Evolutionary conservation across 2,797 vertebrate species (phyloP), one percentile per base, ranked within the genome.

Genomic region (Takifugu ocellatus): DNA sequence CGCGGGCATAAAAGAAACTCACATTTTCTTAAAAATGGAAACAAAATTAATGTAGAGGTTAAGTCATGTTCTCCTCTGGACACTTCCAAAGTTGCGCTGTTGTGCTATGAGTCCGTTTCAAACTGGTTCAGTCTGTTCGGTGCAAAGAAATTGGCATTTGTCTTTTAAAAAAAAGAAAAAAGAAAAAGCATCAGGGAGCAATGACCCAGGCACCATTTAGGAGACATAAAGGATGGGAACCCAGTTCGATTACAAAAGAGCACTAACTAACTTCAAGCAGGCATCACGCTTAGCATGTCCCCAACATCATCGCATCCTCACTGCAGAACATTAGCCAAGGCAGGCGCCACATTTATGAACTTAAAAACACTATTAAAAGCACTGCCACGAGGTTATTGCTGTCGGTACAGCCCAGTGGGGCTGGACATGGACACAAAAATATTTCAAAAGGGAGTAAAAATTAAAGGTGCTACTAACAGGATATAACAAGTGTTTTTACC

Each of bases 301-400:
- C 9, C 29, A 29, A 33, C 47, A 55, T 55, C 31, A 54, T 10
- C 46, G 5, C 36, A 46, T 31, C 44, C 26, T 59, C 31, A 45
- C 52, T 46, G 68, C 54, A 54, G 44, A 14, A 63, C 8, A 29
- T 68, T 70, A 25, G 2, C 59, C 51, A 51, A 62, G 25, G 49
- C 52, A 66, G 56, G 51, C 43, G 71, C 66, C 46, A 66, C 59
- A 70, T 50, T 55, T 39, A 6, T 42, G 61, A 39, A 68, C 59
- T n/a, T 55, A 69, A 63, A 59, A 43, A 21, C 25, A 57, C 33
- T 59, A 59, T 70, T 16, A 61, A 67, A 47, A 25, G 31, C 31
- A 33, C 31, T 49, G 26, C 36, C 25, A 78, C 45, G 52, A 48
- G 8, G 56, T 79, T 85, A 88, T 85, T 88, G 76, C 74, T 82